These are phyloP conservation scores for Cataglyphis hispanica DNA, from an alignment of 1,140 invertebrate species.

Conservation along the genomic window DNA sequence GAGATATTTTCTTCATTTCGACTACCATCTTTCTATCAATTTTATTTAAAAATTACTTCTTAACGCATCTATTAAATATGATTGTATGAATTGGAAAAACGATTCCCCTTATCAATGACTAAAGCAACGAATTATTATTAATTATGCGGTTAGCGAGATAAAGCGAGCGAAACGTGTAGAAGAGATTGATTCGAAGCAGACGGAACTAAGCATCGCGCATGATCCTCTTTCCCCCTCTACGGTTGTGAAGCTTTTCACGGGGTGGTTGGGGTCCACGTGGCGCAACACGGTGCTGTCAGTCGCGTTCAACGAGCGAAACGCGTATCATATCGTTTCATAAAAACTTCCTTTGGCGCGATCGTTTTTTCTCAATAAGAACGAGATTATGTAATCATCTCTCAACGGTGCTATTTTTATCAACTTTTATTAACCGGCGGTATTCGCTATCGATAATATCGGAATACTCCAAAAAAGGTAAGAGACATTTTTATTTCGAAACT, in stretches of 20 bases:
- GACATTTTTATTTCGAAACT: not conserved
- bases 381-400: not conserved
- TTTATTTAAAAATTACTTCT: not conserved
- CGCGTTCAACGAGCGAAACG: constrained; percentile 77
- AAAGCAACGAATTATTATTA: constrained; percentile 58
- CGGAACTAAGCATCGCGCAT: constrained; percentile 61
- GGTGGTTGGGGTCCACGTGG: constrained; percentile 80
- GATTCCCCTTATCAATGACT: not conserved
- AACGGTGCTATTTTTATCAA: not conserved
- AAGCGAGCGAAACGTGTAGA: constrained; percentile 36
- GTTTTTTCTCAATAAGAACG: not conserved
- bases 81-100: not conserved
- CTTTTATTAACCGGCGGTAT: not conserved
- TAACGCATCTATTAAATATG: not conserved
- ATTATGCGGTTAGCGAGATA: constrained; percentile 65
- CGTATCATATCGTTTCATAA: constrained; percentile 62
- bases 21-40: not conserved
- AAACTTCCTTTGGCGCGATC: not conserved
- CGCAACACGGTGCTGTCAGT: constrained; percentile 82
- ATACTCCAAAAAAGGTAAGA: constrained; percentile 37
- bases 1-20: not conserved
- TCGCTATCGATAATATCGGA: not conserved
- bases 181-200: constrained; percentile 65
- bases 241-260: constrained; percentile 58
- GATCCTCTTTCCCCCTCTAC: constrained; percentile 59